phyloP scores from a whole-genome alignment of 2,797 vertebrate species.

The Alauda arvensis region DNA sequence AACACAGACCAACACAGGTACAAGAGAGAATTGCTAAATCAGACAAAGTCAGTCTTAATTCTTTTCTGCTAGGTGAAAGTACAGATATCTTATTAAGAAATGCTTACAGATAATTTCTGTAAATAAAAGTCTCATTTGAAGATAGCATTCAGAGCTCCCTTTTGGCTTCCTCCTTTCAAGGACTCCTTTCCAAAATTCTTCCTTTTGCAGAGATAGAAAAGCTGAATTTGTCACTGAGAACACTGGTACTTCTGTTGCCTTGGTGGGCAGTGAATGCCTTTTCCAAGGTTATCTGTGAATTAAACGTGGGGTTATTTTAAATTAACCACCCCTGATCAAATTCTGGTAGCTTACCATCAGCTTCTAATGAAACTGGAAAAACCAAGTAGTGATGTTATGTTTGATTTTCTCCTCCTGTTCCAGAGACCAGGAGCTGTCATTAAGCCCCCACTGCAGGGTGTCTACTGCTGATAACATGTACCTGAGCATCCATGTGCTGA shows the following conservation, averaged over 20 bases:
- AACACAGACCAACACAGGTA: neutral
- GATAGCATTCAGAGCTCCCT: neutral
- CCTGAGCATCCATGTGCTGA: neutral
- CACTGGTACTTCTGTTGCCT: neutral
- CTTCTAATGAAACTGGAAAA: neutral
- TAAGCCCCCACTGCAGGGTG: neutral
- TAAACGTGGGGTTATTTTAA: neutral
- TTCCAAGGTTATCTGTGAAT: neutral
- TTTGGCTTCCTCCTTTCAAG: neutral
- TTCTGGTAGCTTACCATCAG: neutral
- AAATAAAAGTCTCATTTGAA: neutral
- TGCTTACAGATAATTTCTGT: neutral
- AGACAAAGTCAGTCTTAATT: neutral
- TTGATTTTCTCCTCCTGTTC: neutral
- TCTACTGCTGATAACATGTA: neutral
- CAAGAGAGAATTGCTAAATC: neutral
- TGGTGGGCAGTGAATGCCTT: neutral
- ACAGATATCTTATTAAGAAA: neutral
- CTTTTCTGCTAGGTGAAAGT: neutral
- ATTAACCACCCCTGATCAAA: accelerated
- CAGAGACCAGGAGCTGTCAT: neutral
- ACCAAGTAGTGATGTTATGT: neutral
- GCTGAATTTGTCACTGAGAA: neutral
- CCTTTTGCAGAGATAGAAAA: neutral
- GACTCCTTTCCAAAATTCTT: neutral